phyloP scores from a whole-genome alignment of 2,113 vertebrate genomes.

The Gobius niger region DNA sequence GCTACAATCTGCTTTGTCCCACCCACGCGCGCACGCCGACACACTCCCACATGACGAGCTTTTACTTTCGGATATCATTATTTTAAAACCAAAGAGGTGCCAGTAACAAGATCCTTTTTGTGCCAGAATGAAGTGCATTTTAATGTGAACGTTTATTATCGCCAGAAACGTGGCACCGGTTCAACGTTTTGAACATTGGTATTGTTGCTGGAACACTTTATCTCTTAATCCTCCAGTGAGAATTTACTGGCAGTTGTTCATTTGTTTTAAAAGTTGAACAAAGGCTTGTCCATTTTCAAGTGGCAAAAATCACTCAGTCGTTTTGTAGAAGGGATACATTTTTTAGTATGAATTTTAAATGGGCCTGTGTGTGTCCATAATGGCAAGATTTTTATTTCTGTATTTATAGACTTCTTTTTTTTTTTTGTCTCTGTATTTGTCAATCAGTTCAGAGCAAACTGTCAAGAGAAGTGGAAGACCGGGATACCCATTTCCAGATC shows the following conservation, averaged over 20 bases:
- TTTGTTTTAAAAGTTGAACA: slow-evolving; percentile 10
- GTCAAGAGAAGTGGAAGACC: neutral
- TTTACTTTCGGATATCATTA: slow-evolving; percentile 32
- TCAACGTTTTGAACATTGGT: slow-evolving; percentile 23
- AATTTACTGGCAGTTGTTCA: slow-evolving; percentile 14
- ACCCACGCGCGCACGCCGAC: slow-evolving; percentile 31
- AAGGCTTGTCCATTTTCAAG: neutral
- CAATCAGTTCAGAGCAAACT: neutral
- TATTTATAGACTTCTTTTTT: neutral
- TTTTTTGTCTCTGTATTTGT: neutral
- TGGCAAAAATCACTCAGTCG: neutral
- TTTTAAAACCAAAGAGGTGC: slow-evolving; percentile 37
- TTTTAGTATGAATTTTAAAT: too few relatives aligned
- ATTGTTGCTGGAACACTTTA: slow-evolving; percentile 15
- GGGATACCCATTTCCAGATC: neutral
- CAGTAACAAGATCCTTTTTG: slow-evolving; percentile 13
- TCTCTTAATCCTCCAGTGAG: slow-evolving; percentile 2
- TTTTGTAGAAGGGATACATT: neutral
- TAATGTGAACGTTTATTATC: slow-evolving; percentile 26
- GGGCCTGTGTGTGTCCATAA: too few relatives aligned
- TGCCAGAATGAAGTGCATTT: slow-evolving; percentile 21
- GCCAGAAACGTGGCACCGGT: slow-evolving; percentile 13
- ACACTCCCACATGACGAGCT: slow-evolving; percentile 25
- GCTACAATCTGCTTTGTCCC: slow-evolving; percentile 38
- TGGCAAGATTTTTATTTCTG: too few relatives aligned